Base-by-base conservation (phyloP, 2,888 invertebrate species). In the Drosophila aldrichi region DNA sequence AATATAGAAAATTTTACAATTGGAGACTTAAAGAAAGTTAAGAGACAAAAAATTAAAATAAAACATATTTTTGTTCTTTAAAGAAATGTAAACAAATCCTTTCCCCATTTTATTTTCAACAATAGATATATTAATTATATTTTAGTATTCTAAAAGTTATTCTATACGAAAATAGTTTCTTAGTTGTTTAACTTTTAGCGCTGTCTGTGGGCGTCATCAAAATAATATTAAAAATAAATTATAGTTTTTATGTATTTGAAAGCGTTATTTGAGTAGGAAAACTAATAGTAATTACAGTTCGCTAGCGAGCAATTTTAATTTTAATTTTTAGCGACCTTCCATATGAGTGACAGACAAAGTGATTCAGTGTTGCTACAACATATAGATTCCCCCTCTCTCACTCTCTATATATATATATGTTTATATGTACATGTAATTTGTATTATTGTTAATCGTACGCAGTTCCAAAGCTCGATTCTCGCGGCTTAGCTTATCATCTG, bases 251-350 rank as follows among this genome's bases (percentile, higher is more conserved):
- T 48, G 36, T 38, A 38, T 48, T 46, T 38, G 1, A 22, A 57
- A 25, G 46, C 14, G 49, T 64, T 56, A 59, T 69, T 62, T 46
- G 46, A 72, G 60, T 29, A 14, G 58, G 41, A 18, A 16, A 62
- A 70, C 51, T 54, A 57, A 54, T 63, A 60, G 41, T 63, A 55
- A 69, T 74, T 58, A 51, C 58, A 46, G 46, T 18, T 49, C 56
- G 65, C 46, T 16, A 46, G 18, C 41, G 18, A 54, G 41, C 49
- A 41, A 52, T 38, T 72, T 34, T 14, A 18, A 48, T 48, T 22
- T 49, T 32, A 49, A 32, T 49, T 12, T 49, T n/a, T n/a, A 43
- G 34, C 59, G 64, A 70, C 58, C 74, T 60, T 61, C 44, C 32
- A 22, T 32, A 41, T 41, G 18, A n/a, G 20, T 3, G 18, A 29